Evolutionary conservation across 2,888 invertebrate species (phyloP).

Genomic region (Cryptops parisi): DNA sequence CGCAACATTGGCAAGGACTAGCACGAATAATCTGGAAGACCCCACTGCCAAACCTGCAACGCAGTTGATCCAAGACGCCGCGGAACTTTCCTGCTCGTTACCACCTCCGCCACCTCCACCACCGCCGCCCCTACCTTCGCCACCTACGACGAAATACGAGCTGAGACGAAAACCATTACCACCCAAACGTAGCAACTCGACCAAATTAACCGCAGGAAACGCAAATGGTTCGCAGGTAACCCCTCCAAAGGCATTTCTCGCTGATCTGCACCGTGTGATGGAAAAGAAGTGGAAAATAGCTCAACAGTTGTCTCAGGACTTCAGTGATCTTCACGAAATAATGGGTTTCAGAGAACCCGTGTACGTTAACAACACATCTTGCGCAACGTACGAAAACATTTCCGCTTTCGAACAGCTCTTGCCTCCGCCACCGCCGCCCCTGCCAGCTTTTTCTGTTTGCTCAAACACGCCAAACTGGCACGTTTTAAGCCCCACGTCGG

Average conservation of each 20-base stretch:
- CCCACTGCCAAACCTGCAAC: background rate
- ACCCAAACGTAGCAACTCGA: constrained; percentile 59
- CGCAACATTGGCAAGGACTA: background rate
- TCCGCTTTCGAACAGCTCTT: constrained; percentile 13
- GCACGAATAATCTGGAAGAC: background rate
- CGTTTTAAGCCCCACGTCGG: constrained; percentile 1
- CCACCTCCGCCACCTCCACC: constrained; percentile 20
- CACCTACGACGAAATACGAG: constrained; percentile 11
- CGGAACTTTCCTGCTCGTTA: background rate
- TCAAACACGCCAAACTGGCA: background rate
- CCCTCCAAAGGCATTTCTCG: constrained; percentile 52
- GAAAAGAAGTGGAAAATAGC: constrained; percentile 76
- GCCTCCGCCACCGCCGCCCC: constrained; percentile 23
- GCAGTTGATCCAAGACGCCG: background rate
- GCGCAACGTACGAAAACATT: no score
- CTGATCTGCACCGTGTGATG: constrained; percentile 82
- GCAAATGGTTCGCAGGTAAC: constrained; percentile 29
- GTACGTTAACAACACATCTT: constrained; percentile 5
- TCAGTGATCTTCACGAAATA: constrained; percentile 69
- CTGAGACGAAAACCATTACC: constrained; percentile 32
- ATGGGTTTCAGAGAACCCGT: constrained; percentile 54
- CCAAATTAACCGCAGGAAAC: constrained; percentile 42
- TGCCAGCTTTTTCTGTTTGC: constrained; percentile 11
- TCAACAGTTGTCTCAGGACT: constrained; percentile 76
- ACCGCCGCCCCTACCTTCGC: constrained; percentile 20